These are phyloP conservation scores for Papilio aristodemus DNA, from an alignment of 1,140 invertebrate species.

Conservation along the genomic window DNA sequence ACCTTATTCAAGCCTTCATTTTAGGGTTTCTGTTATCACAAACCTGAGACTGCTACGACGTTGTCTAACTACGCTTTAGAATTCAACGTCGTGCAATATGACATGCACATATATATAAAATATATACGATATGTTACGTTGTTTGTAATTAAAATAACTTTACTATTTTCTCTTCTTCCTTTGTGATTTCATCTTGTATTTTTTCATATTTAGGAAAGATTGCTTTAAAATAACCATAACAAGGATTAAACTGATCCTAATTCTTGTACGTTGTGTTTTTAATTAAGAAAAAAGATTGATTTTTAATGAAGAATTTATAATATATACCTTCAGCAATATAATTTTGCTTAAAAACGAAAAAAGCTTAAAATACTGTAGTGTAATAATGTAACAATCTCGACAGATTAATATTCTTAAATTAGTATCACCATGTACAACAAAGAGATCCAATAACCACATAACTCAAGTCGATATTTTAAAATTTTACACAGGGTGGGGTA, in stretches of 20 bases:
- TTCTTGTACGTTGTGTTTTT: too few species aligned
- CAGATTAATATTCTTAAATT: slow-evolving; percentile 7
- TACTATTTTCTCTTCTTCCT: too few species aligned
- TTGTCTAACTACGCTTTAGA: slow-evolving; percentile 29
- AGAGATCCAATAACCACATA: slow-evolving; percentile 3
- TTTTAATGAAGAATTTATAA: too few species aligned
- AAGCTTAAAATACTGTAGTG: neutral
- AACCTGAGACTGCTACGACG: slow-evolving; percentile 28
- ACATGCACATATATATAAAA: neutral
- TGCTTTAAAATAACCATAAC: too few species aligned
- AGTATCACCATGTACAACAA: neutral
- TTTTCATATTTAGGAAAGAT: too few species aligned
- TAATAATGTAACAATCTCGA: neutral
- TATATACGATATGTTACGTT: neutral
- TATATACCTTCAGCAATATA: too few species aligned
- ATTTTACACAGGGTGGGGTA: neutral
- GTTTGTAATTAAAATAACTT: neutral
- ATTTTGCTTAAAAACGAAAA: neutral
- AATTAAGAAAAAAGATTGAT: too few species aligned
- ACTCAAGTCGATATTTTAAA: slow-evolving; percentile 17
- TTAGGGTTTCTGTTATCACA: slow-evolving; percentile 53
- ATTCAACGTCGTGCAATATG: slow-evolving; percentile 13
- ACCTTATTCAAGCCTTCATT: slow-evolving; percentile 65
- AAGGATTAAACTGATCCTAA: too few species aligned
- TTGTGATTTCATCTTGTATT: too few species aligned